These are phyloP conservation scores for Heliconius nattereri DNA, from an alignment of 1,140 invertebrate species.

Conservation along the genomic window DNA sequence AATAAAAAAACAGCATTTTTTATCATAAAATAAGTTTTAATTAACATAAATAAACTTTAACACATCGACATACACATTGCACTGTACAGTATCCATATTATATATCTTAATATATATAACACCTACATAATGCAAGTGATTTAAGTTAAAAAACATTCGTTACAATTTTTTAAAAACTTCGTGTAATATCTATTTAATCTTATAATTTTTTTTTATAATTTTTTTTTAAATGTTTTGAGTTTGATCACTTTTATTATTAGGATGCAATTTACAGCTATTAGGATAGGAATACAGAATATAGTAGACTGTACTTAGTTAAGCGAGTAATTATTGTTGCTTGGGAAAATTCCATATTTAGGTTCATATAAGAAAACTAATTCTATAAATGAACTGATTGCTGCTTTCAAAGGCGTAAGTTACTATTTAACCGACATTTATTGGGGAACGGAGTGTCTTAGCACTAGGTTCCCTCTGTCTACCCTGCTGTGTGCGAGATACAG, in stretches of 20 bases:
- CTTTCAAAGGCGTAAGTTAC: not conserved
- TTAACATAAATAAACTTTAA: constrained; percentile 59
- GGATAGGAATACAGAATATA: constrained; percentile 7
- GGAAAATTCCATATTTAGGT: not conserved
- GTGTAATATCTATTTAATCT: too few species aligned
- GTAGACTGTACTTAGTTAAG: not conserved
- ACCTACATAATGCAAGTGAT: not conserved
- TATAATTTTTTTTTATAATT: not conserved
- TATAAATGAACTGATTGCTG: not conserved
- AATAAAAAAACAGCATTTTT: not conserved
- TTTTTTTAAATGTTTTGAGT: not conserved
- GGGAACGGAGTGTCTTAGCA: too few species aligned
- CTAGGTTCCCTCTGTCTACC: too few species aligned
- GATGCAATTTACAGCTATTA: not conserved
- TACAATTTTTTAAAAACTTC: not conserved
- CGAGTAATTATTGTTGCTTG: not conserved
- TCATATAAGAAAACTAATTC: too few species aligned
- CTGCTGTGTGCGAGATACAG: too few species aligned
- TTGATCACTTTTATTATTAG: not conserved
- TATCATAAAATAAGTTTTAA: constrained; percentile 43
- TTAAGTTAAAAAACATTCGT: not conserved
- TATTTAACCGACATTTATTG: not conserved
- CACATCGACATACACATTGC: constrained; percentile 17
- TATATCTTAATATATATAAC: not conserved
- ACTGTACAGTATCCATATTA: not conserved